A percentile compares a stretch with the other conserved stretches of the same genome.
Conservation (phyloP, 1,140 invertebrate genomes). For the Hydropsyche tenuis region DNA sequence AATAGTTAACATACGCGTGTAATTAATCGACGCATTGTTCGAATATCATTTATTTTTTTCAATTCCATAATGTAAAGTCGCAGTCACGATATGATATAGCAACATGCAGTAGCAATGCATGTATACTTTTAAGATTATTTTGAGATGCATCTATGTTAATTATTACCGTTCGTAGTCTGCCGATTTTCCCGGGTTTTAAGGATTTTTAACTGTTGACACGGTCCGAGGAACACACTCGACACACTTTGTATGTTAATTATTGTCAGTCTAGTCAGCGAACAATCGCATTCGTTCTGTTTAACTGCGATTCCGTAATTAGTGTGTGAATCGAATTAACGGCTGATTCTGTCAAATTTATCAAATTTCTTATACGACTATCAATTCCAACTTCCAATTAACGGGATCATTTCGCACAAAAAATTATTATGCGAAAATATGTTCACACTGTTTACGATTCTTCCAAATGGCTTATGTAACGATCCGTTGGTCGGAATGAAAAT, state of each 20-base stretch:
- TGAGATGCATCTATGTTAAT: constrained; percentile 18
- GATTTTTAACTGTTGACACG: constrained; percentile 44
- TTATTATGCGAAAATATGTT: too few species aligned
- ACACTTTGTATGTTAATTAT: constrained; percentile 28
- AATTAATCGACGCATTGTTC: not conserved
- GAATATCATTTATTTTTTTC: not conserved
- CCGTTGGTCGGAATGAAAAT: too few species aligned
- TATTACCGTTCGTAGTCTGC: not conserved
- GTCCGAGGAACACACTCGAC: constrained; percentile 25
- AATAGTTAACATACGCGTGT: not conserved
- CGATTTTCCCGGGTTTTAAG: constrained; percentile 33
- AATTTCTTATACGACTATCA: too few species aligned
- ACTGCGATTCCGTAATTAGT: constrained; percentile 2
- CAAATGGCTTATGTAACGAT: too few species aligned
- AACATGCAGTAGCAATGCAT: too few species aligned
- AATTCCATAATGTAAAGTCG: too few species aligned
- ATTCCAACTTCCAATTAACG: too few species aligned
- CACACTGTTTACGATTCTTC: too few species aligned
- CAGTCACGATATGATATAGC: too few species aligned
- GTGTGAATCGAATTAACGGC: too few species aligned
- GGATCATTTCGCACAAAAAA: too few species aligned
- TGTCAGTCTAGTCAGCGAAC: constrained; percentile 11
- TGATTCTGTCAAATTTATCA: too few species aligned
- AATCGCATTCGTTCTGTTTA: not conserved
- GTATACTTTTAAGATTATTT: not conserved